Evolutionary conservation across 1,140 invertebrate species (phyloP), one percentile per base, ranked within the genome.

Genomic region (Papilio glaucus): DNA sequence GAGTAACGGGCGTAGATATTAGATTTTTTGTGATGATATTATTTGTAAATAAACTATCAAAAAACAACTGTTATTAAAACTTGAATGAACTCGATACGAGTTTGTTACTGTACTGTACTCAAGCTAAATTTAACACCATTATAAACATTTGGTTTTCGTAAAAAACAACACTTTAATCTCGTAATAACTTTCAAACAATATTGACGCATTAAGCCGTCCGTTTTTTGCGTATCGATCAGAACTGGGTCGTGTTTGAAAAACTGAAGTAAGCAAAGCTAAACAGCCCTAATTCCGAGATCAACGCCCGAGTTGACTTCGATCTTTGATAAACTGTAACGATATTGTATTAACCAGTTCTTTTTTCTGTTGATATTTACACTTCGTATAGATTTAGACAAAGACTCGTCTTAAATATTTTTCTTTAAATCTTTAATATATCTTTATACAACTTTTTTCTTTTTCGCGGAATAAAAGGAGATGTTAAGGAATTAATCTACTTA

Each of bases 241-340:
- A 37, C 7, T 69, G 37, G 67, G 42, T 53, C 67, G 67, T 29
- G 65, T 68, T 45, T 68, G 49, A 68, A 41, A 24, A 33, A 45
- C 24, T 26, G 38, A 45, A 49, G 39, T 68, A 69, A 69, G 33
- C 29, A 49, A 37, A 69, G 42, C 45, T 49, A 69, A 69, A 69
- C 67, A 69, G 33, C 42, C 67, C 67, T 69, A 69, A 69, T 69
- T 69, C 33, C 24, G 26, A 49, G 67, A 53, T 69, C 41, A 69
- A 69, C 18, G 29, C 18, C 15, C 18, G 62, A 38, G 8, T 21
- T 38, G 3, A 65, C 29, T 57, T 26, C 33, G 37, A 41, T 68
- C 21, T 53, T 53, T 38, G 21, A 24, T 57, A 57, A 24, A 57
- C 18, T 21, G 24, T 57, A 24, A 49, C 45, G 21, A 24, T 57